Percentiles rank a stretch among this genome's conserved stretches.
Evolutionary conservation across 2,113 vertebrate species (phyloP).

Genomic region (Collichthys lucidus): DNA sequence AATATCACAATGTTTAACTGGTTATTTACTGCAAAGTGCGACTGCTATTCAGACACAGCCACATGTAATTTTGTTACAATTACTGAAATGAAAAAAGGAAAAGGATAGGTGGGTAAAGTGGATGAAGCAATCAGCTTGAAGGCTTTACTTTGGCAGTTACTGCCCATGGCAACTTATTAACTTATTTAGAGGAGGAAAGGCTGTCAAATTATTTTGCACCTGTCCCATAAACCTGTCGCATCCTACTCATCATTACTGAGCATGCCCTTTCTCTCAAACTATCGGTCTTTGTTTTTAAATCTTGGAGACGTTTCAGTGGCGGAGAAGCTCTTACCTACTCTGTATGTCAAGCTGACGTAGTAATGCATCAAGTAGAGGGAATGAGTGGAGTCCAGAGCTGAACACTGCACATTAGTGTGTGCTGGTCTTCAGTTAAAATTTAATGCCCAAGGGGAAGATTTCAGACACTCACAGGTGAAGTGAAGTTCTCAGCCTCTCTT

Average conservation of each 20-base stretch:
- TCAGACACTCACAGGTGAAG: constrained; percentile 62
- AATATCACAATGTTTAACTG: constrained; percentile 5
- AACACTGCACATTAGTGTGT: constrained; percentile 55
- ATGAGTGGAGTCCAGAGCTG: constrained; percentile 52
- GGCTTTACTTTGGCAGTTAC: constrained; percentile 37
- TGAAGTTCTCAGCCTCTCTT: constrained; percentile 48
- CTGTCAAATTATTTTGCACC: constrained; percentile 38
- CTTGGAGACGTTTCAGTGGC: constrained; percentile 46
- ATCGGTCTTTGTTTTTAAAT: constrained; percentile 51
- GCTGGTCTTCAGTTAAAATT: constrained; percentile 61
- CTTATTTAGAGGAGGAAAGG: constrained; percentile 46
- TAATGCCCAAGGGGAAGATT: constrained; percentile 60
- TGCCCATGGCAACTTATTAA: constrained; percentile 25
- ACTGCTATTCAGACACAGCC: constrained; percentile 19
- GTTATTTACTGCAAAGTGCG: constrained; percentile 4
- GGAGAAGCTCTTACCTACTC: constrained; percentile 41
- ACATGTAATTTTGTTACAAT: constrained; percentile 27
- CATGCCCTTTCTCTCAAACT: constrained; percentile 23
- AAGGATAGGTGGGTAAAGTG: not conserved
- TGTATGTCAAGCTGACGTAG: constrained; percentile 60
- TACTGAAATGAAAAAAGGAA: constrained; percentile 12
- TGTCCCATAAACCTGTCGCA: constrained; percentile 48
- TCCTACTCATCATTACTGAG: constrained; percentile 30
- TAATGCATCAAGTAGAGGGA: constrained; percentile 66
- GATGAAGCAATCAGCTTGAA: constrained; percentile 30